Percentiles rank a stretch among this genome's conserved stretches.
phyloP scores from a whole-genome alignment of 2,113 vertebrate species.

The Oncorhynchus tshawytscha region DNA sequence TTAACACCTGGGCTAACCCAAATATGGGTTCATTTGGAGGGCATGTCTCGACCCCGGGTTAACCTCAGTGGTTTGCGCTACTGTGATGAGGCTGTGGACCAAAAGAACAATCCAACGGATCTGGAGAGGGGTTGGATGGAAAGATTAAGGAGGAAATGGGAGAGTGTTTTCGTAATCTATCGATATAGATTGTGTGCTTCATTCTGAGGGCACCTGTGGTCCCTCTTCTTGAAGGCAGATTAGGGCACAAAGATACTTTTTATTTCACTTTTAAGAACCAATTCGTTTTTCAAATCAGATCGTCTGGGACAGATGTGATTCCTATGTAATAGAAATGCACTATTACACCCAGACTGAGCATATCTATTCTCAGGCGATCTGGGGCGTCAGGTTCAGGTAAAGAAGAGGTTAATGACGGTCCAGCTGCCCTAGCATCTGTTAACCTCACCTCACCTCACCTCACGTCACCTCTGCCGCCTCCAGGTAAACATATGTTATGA shows the following conservation, averaged over 20 bases:
- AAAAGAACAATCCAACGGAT: too few species aligned
- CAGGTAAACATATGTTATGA: too few species aligned
- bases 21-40: conserved; percentile 39
- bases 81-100: too few species aligned
- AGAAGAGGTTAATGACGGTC: not conserved
- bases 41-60: conserved; percentile 9
- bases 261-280: too few species aligned
- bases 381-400: not conserved
- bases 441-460: not conserved
- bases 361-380: not conserved
- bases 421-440: not conserved
- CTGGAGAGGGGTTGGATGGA: not conserved
- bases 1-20: conserved; percentile 50
- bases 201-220: not conserved
- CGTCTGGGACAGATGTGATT: not conserved
- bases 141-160: not conserved
- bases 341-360: not conserved
- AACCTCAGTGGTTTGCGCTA: too few species aligned
- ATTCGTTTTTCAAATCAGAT: too few species aligned
- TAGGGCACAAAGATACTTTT: too few species aligned
- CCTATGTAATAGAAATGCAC: not conserved
- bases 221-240: not conserved
- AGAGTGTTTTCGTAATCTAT: too few species aligned
- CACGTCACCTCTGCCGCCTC: not conserved
- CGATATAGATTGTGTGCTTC: too few species aligned